phyloP scores from a whole-genome alignment of 2,888 invertebrate species.

The Lysandra bellargus region DNA sequence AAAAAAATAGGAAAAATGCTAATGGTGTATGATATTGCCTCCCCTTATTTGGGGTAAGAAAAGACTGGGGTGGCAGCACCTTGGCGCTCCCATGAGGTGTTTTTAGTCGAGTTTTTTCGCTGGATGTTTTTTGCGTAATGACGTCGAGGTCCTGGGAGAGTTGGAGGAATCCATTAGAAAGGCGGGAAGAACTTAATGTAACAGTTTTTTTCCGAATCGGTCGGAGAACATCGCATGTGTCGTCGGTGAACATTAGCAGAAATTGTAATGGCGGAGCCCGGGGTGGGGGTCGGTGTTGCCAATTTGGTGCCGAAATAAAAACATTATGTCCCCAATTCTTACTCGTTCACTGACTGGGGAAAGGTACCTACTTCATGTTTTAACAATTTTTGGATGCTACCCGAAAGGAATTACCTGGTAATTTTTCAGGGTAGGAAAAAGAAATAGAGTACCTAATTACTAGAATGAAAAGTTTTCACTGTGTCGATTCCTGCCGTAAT shows the following conservation, averaged over 20 bases:
- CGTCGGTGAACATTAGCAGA: slow-evolving; percentile 58
- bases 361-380: background rate
- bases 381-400: background rate
- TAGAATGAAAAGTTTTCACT: background rate
- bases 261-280: slow-evolving; percentile 61
- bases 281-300: slow-evolving; percentile 45
- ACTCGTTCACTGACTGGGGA: background rate
- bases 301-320: slow-evolving; percentile 35
- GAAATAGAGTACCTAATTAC: background rate
- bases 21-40: slow-evolving; percentile 83
- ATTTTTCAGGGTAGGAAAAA: background rate
- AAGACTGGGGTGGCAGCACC: slow-evolving; percentile 77
- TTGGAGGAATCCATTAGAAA: slow-evolving; percentile 79
- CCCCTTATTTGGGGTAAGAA: slow-evolving; percentile 75
- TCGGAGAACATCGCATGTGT: slow-evolving; percentile 65
- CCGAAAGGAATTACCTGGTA: background rate
- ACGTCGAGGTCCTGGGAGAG: slow-evolving; percentile 74
- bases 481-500: background rate
- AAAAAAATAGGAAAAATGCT: slow-evolving; percentile 80
- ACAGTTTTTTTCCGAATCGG: slow-evolving; percentile 66
- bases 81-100: slow-evolving; percentile 74
- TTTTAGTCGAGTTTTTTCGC: slow-evolving; percentile 63
- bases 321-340: slow-evolving; percentile 28
- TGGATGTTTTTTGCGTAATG: slow-evolving; percentile 74
- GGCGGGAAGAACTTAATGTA: slow-evolving; percentile 77